Conservation (phyloP, 2,888 invertebrate species). For the Rhodophaea formosa region DNA sequence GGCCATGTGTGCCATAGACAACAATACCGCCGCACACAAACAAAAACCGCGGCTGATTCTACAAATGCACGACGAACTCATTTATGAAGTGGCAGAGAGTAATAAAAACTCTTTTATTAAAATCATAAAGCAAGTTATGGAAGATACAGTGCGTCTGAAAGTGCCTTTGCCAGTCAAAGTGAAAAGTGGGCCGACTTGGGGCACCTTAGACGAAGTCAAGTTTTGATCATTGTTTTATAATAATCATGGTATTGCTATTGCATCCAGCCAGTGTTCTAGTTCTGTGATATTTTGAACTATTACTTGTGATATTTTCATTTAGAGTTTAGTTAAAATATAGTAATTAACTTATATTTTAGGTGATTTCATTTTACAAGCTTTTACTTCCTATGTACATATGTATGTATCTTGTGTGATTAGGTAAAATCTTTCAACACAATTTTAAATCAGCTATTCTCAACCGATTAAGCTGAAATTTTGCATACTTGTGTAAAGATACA, state of each 20-base stretch:
- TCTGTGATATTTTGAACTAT: slow-evolving; percentile 33
- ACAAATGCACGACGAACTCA: slow-evolving; percentile 97
- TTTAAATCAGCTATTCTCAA: too few species aligned
- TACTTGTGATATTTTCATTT: slow-evolving; percentile 28
- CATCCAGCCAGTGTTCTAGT: slow-evolving; percentile 36
- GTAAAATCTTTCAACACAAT: too few species aligned
- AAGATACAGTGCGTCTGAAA: slow-evolving; percentile 84
- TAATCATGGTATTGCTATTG: slow-evolving; percentile 22
- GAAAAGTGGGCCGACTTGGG: slow-evolving; percentile 92
- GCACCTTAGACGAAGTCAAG: slow-evolving; percentile 61
- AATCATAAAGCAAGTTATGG: slow-evolving; percentile 90
- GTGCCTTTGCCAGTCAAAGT: slow-evolving; percentile 95
- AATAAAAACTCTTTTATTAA: slow-evolving; percentile 80
- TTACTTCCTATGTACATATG: too few species aligned
- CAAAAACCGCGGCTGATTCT: slow-evolving; percentile 86
- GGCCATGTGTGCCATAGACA: slow-evolving; percentile 91
- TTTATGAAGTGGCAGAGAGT: slow-evolving; percentile 90
- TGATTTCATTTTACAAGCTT: too few species aligned
- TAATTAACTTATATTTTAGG: too few species aligned
- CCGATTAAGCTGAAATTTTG: too few species aligned
- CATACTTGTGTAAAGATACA: too few species aligned
- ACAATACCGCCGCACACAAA: slow-evolving; percentile 50
- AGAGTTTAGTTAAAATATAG: too few species aligned
- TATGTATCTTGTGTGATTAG: too few species aligned
- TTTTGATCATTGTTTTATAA: slow-evolving; percentile 29